Evolutionary conservation across 2,888 invertebrate genomes (phyloP).

Genomic region (Nomada hirtipes): DNA sequence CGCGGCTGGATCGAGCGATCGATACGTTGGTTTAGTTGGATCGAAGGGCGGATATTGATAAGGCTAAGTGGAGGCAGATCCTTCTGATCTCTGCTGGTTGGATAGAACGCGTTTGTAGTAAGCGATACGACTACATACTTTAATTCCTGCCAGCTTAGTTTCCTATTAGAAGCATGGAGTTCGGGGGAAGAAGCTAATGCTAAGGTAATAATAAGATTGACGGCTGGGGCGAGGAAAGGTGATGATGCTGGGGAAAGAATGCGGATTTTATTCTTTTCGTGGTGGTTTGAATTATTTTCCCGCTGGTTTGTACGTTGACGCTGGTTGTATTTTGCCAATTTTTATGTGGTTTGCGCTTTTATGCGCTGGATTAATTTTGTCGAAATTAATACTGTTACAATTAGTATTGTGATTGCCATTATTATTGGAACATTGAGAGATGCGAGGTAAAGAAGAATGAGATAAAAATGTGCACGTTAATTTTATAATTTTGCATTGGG

Average conservation of each 20-base stretch:
- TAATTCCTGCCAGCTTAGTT: constrained; percentile 35
- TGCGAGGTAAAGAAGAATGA: no score
- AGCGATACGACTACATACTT: constrained; percentile 26
- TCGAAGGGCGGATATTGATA: constrained; percentile 8
- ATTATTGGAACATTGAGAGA: no score
- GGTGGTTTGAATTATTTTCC: neutral
- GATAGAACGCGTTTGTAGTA: constrained; percentile 21
- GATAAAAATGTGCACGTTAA: no score
- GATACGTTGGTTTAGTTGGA: neutral
- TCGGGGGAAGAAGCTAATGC: constrained; percentile 29
- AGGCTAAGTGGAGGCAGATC: constrained; percentile 7
- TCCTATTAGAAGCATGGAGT: constrained; percentile 11
- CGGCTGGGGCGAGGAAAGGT: neutral
- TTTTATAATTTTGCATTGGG: no score
- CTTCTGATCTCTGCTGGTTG: neutral
- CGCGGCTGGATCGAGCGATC: no score
- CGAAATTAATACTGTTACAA: no score
- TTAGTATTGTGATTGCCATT: no score
- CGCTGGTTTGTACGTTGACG: no score
- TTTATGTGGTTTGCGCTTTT: no score
- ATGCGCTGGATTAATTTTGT: no score
- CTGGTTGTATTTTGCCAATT: no score
- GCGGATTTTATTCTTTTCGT: neutral
- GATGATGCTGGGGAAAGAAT: neutral
- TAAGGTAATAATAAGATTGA: constrained; percentile 26